Conservation (phyloP, 2,888 invertebrate genomes). For the Mystacides longicornis region DNA sequence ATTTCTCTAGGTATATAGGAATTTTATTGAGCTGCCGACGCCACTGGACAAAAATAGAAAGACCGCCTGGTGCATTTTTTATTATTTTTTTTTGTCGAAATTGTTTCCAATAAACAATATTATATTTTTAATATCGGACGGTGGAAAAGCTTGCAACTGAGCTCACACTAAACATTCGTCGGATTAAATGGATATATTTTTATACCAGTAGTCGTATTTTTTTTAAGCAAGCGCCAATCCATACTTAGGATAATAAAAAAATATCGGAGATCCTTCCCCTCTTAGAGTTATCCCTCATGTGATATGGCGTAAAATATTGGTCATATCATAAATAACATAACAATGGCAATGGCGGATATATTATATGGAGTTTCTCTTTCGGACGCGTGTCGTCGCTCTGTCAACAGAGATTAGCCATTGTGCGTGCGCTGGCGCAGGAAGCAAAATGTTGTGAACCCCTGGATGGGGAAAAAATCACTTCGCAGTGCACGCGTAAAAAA, state of each 20-base stretch:
- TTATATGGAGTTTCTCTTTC: conserved; percentile 12
- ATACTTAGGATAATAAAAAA: background rate
- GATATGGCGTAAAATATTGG: conserved; percentile 25
- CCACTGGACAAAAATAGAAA: no score
- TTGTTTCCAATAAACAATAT: no score
- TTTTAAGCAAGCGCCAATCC: conserved; percentile 1
- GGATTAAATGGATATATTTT: no score
- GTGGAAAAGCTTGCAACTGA: no score
- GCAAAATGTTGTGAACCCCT: background rate
- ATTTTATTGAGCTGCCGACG: no score
- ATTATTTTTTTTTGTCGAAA: no score
- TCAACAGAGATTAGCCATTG: conserved; percentile 27
- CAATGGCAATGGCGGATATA: conserved; percentile 22
- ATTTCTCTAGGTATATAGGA: no score
- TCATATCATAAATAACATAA: conserved; percentile 26
- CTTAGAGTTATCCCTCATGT: conserved; percentile 16
- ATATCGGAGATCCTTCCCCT: conserved; percentile 3
- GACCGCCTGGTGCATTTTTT: no score
- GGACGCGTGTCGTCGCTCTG: conserved; percentile 25
- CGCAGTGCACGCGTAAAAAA: background rate
- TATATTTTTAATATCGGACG: no score
- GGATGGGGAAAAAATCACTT: conserved; percentile 1
- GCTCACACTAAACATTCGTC: no score
- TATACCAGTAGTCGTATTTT: background rate
- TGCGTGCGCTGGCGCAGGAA: conserved; percentile 21